Evolutionary conservation across 35 echinoderm and acorn worm genomes (phyloP).

Genomic region (Ophioderma brevispina): DNA sequence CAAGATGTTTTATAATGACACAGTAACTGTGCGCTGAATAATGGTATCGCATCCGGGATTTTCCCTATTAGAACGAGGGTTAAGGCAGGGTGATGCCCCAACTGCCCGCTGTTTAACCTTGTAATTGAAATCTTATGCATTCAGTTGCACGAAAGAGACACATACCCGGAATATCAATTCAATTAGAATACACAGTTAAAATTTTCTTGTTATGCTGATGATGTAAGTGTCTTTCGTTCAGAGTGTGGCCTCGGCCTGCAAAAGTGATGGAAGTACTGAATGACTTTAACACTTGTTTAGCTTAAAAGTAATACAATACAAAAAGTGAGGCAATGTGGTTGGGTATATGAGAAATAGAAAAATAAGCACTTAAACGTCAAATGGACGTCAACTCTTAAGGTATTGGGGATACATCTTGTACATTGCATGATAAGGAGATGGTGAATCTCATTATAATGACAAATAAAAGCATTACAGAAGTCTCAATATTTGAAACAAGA

Average conservation of each 20-base stretch:
- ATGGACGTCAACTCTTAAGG: neutral
- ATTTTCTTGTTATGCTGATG: neutral
- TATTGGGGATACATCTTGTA: neutral
- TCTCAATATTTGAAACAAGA: neutral
- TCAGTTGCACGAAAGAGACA: neutral
- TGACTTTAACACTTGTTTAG: neutral
- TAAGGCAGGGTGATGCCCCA: neutral
- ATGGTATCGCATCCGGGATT: neutral
- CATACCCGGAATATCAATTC: neutral
- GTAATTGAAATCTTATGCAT: neutral
- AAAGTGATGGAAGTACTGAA: neutral
- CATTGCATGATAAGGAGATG: neutral
- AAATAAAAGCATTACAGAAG: neutral
- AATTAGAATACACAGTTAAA: neutral
- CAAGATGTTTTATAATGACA: neutral
- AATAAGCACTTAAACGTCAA: neutral
- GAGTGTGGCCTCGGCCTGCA: neutral
- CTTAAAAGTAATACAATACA: neutral
- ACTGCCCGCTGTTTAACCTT: neutral
- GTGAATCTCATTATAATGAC: neutral
- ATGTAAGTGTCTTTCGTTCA: neutral
- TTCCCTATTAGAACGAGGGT: neutral
- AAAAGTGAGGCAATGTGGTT: neutral
- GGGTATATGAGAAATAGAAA: neutral
- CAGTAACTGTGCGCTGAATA: neutral